Conservation (phyloP, 2,113 vertebrate genomes). For the Recurvirostra avosetta region DNA sequence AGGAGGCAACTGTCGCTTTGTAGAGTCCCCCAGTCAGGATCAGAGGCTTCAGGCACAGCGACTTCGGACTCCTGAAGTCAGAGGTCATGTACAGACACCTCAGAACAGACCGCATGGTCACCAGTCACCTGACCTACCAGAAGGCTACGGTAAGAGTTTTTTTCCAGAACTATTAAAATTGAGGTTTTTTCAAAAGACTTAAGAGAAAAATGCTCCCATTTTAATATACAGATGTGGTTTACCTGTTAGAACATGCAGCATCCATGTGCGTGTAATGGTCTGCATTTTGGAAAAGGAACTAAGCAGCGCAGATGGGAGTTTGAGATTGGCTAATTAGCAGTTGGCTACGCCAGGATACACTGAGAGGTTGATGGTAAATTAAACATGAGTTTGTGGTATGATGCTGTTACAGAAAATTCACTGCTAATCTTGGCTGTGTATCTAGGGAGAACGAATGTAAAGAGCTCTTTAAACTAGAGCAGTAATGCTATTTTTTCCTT, state of each 20-base stretch:
- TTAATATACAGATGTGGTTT: neutral
- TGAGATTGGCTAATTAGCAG: slow-evolving; percentile 40
- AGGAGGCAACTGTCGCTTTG: slow-evolving; percentile 84
- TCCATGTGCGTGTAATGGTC: neutral
- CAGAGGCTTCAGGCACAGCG: slow-evolving; percentile 87
- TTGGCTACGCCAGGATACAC: slow-evolving; percentile 34
- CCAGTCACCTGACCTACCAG: slow-evolving; percentile 93
- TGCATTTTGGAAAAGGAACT: neutral
- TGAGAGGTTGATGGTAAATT: slow-evolving; percentile 46
- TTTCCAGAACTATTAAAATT: neutral
- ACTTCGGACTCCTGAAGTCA: slow-evolving; percentile 85
- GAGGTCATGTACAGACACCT: slow-evolving; percentile 87
- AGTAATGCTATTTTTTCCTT: slow-evolving; percentile 55
- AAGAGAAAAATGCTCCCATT: neutral
- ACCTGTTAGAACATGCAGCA: neutral
- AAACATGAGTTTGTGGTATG: slow-evolving; percentile 49
- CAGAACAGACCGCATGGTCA: slow-evolving; percentile 92
- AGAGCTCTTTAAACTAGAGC: slow-evolving; percentile 56
- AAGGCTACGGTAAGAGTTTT: slow-evolving; percentile 88
- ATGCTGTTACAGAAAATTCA: slow-evolving; percentile 30
- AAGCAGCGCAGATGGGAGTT: neutral
- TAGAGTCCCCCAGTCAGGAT: slow-evolving; percentile 90
- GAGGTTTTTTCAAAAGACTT: neutral
- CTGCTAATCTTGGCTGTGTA: slow-evolving; percentile 60
- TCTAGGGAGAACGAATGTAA: slow-evolving; percentile 39